Base-by-base conservation (phyloP, 2,113 vertebrate genomes). In the Muscicapa adusta region DNA sequence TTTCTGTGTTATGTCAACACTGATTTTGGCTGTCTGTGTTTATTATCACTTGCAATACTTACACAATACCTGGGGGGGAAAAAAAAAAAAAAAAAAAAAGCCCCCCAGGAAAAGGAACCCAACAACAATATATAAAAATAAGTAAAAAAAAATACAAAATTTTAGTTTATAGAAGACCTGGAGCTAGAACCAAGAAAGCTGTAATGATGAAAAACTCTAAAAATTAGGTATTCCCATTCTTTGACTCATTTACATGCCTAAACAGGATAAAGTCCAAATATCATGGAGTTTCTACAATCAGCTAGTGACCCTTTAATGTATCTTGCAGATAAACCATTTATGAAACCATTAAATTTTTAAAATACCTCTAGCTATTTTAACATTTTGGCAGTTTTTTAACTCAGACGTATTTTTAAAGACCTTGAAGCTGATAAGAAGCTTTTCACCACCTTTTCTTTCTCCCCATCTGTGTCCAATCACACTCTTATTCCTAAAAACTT, bases 371-470 rank as follows among this genome's bases (percentile, higher is more conserved):
- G 9, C 18, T 50, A 40, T 33, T 78, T 82, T 19, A 28, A 61
- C 0, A 0, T 45, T 56, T 45, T 24, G 12, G 51, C 3, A 3
- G 0, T 34, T 71, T 57, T 70, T 62, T 24, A 10, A 67, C 14
- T 8, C 9, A 24, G 16, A 61, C 20, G 34, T 26, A 53, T 45
- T 60, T 94, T 80, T 45, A 45, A 45, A 88, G 43, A 68, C 43
- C 12, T 51, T 43, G 24, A 60, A 60, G 18, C 15, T 47, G 11
- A 7, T 40, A 66, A 22, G 48, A 33, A 90, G 71, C 15, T 66
- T 85, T 71, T 66, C 4, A 61, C 26, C 33, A 75, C 14, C 18
- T 85, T 36, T 40, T 70, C 29, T 77, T 74, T 57, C 16, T 8
- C 5, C 16, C 22, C 13, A 5, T 31, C 45, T 40, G 33, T 43